Percentiles rank a stretch among this genome's conserved stretches.
These are phyloP conservation scores for Fistularia tabacaria DNA, from an alignment of 2,797 vertebrate species.

Conservation along the genomic window DNA sequence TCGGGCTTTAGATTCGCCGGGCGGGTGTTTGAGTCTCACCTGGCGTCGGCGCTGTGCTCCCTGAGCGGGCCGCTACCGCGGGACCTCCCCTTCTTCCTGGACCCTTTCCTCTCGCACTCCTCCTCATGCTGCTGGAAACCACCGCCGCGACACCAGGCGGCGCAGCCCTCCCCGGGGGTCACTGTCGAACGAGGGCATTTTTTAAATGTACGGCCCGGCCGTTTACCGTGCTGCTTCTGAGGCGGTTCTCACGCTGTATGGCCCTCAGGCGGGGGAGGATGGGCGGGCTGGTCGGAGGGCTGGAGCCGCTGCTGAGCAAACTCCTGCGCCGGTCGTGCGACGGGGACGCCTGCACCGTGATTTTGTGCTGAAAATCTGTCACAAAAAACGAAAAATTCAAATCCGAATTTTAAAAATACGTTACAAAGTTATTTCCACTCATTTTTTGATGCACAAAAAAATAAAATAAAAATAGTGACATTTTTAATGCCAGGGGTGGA, in stretches of 20 bases:
- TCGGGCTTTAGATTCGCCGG: too few species aligned
- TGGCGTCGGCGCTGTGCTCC: slow-evolving; percentile 85
- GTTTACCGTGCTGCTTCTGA: too few species aligned
- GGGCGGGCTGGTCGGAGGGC: slow-evolving; percentile 89
- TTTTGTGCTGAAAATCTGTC: slow-evolving; percentile 98
- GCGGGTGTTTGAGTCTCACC: too few species aligned
- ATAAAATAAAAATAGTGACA: too few species aligned
- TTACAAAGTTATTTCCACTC: too few species aligned
- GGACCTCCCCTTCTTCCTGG: slow-evolving; percentile 87
- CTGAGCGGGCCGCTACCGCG: slow-evolving; percentile 80
- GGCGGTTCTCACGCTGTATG: slow-evolving; percentile 85
- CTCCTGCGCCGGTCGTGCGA: slow-evolving; percentile 91
- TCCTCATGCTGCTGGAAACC: slow-evolving; percentile 82
- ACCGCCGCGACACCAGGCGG: slow-evolving; percentile 80
- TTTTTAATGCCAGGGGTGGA: too few species aligned
- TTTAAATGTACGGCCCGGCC: too few species aligned
- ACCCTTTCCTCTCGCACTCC: slow-evolving; percentile 84
- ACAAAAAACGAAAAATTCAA: neutral
- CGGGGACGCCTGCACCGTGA: slow-evolving; percentile 96
- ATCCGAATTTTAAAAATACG: too few species aligned
- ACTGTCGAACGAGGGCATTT: slow-evolving; percentile 64
- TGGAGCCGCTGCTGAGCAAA: slow-evolving; percentile 84
- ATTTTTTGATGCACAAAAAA: too few species aligned
- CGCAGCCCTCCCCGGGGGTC: slow-evolving; percentile 83
- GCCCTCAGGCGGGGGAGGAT: slow-evolving; percentile 92